Percentiles rank a stretch among this genome's conserved stretches.
phyloP scores from a whole-genome alignment of 2,797 vertebrate species.

The Oreonectes daqikongensis region DNA sequence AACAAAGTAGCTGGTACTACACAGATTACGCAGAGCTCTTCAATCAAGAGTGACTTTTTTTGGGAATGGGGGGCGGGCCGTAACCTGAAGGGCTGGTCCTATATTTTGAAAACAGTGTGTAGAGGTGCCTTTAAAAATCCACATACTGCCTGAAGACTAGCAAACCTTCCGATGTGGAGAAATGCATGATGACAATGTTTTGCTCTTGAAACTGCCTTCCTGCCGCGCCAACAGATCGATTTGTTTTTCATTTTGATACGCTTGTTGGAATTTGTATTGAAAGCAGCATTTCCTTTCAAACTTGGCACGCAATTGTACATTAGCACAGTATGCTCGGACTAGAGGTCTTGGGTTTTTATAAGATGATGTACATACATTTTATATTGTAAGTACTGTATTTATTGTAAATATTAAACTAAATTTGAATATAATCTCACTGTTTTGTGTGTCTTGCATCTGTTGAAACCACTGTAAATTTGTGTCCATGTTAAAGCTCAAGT shows the following conservation, averaged over 20 bases:
- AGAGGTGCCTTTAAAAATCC: conserved; percentile 76
- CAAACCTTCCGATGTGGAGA: conserved; percentile 58
- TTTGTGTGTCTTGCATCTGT: conserved; percentile 3
- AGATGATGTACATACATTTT: conserved; percentile 84
- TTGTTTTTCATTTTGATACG: conserved; percentile 48
- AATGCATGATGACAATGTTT: conserved; percentile 81
- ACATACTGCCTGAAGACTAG: conserved; percentile 73
- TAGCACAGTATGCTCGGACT: conserved; percentile 84
- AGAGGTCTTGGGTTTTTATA: conserved; percentile 90
- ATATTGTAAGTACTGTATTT: conserved; percentile 92
- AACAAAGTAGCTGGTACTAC: conserved; percentile 87
- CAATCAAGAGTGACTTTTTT: conserved; percentile 74
- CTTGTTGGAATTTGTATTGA: conserved; percentile 37
- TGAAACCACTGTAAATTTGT: conserved; percentile 4
- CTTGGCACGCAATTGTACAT: conserved; percentile 84
- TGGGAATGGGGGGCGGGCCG: conserved; percentile 71
- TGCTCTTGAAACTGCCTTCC: conserved; percentile 80
- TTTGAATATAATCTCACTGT: conserved; percentile 60
- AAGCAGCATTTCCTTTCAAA: conserved; percentile 49
- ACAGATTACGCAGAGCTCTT: conserved; percentile 74
- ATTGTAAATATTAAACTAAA: conserved; percentile 90
- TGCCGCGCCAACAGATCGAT: conserved; percentile 66
- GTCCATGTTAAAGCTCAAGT: conserved; percentile 10
- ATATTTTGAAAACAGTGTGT: conserved; percentile 71
- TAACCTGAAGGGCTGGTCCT: conserved; percentile 81